Percentiles rank a stretch among this genome's conserved stretches.
Conservation (phyloP, 1,140 invertebrate genomes). For the Venustaconcha ellipsiformis region DNA sequence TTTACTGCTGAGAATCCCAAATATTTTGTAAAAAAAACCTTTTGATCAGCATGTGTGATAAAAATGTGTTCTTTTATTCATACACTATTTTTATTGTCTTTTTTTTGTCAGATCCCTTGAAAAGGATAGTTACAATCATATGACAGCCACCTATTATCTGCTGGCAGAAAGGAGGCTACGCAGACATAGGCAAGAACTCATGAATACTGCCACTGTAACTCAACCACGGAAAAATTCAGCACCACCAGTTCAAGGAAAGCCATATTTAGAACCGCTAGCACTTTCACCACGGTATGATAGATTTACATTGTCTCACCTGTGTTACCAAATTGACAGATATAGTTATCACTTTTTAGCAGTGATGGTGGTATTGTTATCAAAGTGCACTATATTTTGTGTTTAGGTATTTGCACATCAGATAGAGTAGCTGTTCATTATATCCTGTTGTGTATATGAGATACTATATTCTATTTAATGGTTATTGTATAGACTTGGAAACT, state of each 20-base stretch:
- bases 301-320: neutral
- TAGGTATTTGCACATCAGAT: too few species aligned
- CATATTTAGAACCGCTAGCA: constrained; percentile 68
- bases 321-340: too few species aligned
- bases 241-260: constrained; percentile 47
- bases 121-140: constrained; percentile 97
- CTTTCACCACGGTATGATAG: constrained; percentile 68
- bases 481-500: too few species aligned
- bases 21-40: too few species aligned
- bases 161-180: constrained; percentile 91
- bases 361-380: too few species aligned
- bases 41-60: too few species aligned
- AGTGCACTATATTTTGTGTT: too few species aligned
- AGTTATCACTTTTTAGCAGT: too few species aligned
- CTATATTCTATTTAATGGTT: too few species aligned
- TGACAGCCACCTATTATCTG: constrained; percentile 98
- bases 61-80: neutral
- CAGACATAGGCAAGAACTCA: constrained; percentile 64
- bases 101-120: constrained; percentile 83
- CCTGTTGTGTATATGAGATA: too few species aligned
- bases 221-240: constrained; percentile 59
- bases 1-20: too few species aligned
- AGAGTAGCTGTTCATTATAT: too few species aligned
- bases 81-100: constrained; percentile 5
- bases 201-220: constrained; percentile 36